Conservation (phyloP, 2,113 vertebrate species). For the Herpailurus yagouaroundi region DNA sequence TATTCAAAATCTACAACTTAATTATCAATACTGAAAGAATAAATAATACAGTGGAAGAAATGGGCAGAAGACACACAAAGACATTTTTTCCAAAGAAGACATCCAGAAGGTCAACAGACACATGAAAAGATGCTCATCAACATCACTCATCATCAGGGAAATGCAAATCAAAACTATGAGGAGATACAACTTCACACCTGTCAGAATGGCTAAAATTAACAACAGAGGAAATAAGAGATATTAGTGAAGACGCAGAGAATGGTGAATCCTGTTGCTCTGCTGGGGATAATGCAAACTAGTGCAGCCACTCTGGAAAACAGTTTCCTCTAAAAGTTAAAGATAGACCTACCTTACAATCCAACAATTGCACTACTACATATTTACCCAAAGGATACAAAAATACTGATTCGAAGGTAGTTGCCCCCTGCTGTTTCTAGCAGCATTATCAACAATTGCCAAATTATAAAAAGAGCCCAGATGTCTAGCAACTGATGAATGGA, state of each 20-base stretch:
- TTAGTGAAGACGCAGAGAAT: neutral
- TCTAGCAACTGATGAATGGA: neutral
- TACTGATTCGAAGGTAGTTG: neutral
- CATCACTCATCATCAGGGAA: neutral
- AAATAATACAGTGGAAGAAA: neutral
- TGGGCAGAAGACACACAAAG: neutral
- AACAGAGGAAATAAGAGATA: neutral
- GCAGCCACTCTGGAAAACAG: neutral
- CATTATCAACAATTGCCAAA: neutral
- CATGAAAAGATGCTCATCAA: neutral
- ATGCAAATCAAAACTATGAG: neutral
- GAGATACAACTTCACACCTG: neutral
- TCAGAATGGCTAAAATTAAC: neutral
- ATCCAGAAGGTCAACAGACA: neutral
- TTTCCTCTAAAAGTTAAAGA: neutral
- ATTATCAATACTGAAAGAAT: neutral
- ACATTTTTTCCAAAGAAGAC: neutral
- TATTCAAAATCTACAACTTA: neutral
- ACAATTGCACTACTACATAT: neutral
- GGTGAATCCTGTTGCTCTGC: neutral
- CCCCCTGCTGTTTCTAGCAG: neutral
- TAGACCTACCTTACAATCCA: neutral
- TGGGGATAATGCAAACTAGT: neutral
- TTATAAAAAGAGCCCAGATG: neutral
- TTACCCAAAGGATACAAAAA: neutral